Conservation (phyloP, 2,113 vertebrate genomes). For the Oreamnos americanus region DNA sequence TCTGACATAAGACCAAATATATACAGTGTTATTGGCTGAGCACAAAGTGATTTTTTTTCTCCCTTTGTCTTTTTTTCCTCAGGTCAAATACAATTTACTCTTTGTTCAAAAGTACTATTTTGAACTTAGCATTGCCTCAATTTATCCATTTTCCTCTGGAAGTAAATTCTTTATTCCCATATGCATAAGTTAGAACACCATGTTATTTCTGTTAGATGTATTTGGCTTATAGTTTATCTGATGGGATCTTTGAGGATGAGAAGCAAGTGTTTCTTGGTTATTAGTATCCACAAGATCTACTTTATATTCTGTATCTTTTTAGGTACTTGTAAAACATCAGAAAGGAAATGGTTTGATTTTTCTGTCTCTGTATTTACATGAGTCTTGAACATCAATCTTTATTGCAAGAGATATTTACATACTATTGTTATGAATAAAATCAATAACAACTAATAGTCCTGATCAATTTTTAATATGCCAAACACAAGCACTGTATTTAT, state of each 20-base stretch:
- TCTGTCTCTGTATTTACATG: background rate
- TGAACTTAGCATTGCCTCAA: background rate
- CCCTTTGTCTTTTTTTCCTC: background rate
- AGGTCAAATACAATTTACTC: background rate
- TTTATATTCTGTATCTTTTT: background rate
- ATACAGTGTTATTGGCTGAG: background rate
- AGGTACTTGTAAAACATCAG: background rate
- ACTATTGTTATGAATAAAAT: background rate
- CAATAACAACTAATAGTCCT: background rate
- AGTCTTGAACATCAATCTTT: background rate
- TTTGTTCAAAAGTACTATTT: background rate
- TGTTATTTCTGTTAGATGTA: slow-evolving; percentile 9
- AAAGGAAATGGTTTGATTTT: background rate
- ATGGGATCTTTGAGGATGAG: background rate
- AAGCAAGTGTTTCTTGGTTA: background rate
- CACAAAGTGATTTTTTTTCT: background rate
- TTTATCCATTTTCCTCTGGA: background rate
- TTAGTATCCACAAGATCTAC: background rate
- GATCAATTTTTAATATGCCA: background rate
- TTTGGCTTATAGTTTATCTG: slow-evolving; percentile 16
- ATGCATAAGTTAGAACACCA: background rate
- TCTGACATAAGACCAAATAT: slow-evolving; percentile 41
- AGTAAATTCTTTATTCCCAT: background rate
- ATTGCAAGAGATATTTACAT: background rate
- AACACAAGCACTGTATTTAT: background rate